phyloP scores from a whole-genome alignment of 2,797 vertebrate genomes.

The Agapornis canus region DNA sequence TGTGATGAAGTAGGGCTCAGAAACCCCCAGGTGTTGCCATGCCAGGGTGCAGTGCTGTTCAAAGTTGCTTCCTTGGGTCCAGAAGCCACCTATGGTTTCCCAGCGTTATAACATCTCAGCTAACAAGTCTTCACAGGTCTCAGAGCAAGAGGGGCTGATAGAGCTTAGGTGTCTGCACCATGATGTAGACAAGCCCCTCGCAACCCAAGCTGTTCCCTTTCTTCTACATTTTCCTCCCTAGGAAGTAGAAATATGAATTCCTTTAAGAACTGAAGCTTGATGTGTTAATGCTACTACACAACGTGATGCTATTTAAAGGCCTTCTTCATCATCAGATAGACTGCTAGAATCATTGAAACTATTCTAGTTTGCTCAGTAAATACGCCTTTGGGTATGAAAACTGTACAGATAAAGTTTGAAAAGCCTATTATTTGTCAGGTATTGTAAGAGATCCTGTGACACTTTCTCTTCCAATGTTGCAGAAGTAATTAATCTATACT shows the following conservation, averaged over 20 bases:
- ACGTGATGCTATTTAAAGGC: neutral
- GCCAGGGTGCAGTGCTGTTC: accelerated
- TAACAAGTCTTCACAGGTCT: neutral
- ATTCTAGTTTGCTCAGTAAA: neutral
- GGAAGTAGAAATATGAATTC: neutral
- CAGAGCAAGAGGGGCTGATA: neutral
- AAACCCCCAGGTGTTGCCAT: neutral
- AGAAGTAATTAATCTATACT: neutral
- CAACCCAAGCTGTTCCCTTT: neutral
- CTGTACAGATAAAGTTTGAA: neutral
- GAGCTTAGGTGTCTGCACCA: no score
- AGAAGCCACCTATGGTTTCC: neutral
- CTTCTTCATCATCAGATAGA: neutral
- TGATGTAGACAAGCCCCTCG: neutral
- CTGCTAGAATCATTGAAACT: neutral
- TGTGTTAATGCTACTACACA: neutral
- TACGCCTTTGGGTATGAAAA: neutral
- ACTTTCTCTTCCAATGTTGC: neutral
- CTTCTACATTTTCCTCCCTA: neutral
- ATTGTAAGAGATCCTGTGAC: neutral
- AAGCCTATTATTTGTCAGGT: neutral
- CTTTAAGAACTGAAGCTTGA: neutral
- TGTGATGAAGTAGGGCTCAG: neutral
- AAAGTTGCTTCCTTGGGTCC: accelerated
- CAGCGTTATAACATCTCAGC: neutral